Conservation (phyloP, 2,888 invertebrate genomes). For the Coelogynopora nodosa region DNA sequence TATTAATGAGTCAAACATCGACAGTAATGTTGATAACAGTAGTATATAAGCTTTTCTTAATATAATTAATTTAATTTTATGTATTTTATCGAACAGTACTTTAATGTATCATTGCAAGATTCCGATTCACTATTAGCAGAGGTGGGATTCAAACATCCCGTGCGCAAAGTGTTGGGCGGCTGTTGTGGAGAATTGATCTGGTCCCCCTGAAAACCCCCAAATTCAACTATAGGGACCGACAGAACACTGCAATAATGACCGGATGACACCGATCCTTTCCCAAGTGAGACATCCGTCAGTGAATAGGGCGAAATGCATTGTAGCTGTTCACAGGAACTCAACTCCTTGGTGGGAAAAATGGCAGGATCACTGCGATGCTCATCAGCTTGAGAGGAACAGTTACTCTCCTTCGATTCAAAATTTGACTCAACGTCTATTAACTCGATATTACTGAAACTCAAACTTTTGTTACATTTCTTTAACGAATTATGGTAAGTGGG, state of each 20-base stretch:
- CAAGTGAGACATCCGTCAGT: not conserved
- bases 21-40: too few species aligned
- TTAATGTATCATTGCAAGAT: not conserved
- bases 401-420: not conserved
- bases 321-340: not conserved
- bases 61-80: not conserved
- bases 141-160: not conserved
- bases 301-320: not conserved
- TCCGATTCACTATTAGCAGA: not conserved
- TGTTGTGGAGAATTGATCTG: not conserved
- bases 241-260: not conserved
- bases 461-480: not conserved
- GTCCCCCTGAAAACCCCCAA: not conserved
- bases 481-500: not conserved
- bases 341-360: not conserved
- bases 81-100: not conserved
- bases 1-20: too few species aligned
- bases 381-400: not conserved
- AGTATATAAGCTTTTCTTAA: too few species aligned
- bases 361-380: not conserved
- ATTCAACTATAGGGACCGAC: not conserved
- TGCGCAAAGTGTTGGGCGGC: not conserved
- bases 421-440: not conserved
- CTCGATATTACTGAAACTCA: not conserved
- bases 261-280: not conserved